Base-by-base conservation (phyloP, 1,140 invertebrate genomes). In the Hypothenemus hampei region DNA sequence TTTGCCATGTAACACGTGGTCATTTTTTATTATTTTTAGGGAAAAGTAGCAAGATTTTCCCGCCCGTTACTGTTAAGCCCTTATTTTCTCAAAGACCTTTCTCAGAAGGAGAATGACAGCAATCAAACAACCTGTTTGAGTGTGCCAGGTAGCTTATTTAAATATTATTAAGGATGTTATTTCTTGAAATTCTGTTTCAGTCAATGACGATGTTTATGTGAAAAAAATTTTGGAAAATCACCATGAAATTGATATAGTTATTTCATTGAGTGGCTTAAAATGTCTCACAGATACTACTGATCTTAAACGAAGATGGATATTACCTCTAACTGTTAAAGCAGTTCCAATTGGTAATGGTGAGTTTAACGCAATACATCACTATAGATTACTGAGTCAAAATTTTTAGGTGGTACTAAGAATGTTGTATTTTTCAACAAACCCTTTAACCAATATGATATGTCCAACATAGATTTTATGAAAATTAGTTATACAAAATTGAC, bases 401-500 rank as follows among this genome's bases (percentile, higher is more conserved):
- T 57, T 60, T 54, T 22, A 54, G 51, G 62, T 60, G 51, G 45
- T 24, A 37, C 26, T 4, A 73, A 70, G 55, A 75, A 70, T 54
- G 57, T 76, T 43, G 63, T 74, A 23, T 77, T 72, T 49, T 57
- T 78, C 8, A 72, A 77, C 55, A 75, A 76, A 59, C 61, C 68
- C 29, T 58, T 75, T 29, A 73, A 73, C 24, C 58, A 69, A 39
- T 49, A 39, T 23, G 46, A 47, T 19, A 64, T 64, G n/a, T 72
- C 59, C 29, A 18, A 60, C 29, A 15, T 63, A 1, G 58, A 76
- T 58, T 73, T 75, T 46, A 71, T 70, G 50, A 29, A 60, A 4
- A 69, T 63, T 60, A 61, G 68, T 33, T 69, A 62, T 37, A 77
- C 77, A 44, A 63, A 66, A 16, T 61, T 72, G 13, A 47, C 77